Evolutionary conservation across 2,888 invertebrate species (phyloP), one percentile per base, ranked within the genome.

Genomic region (Lochmaea capreae): DNA sequence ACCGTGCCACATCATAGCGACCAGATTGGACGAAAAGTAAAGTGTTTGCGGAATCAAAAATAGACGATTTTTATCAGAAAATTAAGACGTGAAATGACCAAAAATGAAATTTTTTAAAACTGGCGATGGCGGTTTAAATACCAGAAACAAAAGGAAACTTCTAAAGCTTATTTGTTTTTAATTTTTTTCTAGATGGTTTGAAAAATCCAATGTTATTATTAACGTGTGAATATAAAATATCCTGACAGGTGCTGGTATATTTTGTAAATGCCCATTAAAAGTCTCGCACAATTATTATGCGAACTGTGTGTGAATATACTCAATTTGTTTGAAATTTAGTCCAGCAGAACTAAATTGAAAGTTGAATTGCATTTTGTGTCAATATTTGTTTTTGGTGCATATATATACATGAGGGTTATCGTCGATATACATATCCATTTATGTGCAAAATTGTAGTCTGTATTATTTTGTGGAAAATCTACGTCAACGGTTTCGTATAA

Each of bases 311-410:
- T 62, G 16, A n/a, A 62, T 22, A 62, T 39, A 62, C 39, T 2
- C 33, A 26, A 33, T 59, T 11, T 42, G 42, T 62, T 62, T 26
- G 16, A 16, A 39, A 39, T 62, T 11, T 11, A 42, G n/a, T 42
- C 42, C 33, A 16, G n/a, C 62, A 16, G 16, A 62, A 62, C 11
- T 62, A 42, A 62, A 62, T 62, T 39, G 62, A 62, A 62, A 62
- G 62, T 62, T 62, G 62, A 39, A 62, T 62, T 62, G 62, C 42
- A 62, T 62, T 62, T 62, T 62, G 42, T 39, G 39, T 39, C 39
- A 62, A 62, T 62, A 62, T 62, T 62, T 62, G 62, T 16, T 39
- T 62, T 62, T 14, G 62, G 16, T 62, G 10, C 11, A 16, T 62
- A 62, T 62, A 16, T 62, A 62, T 62, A 62, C 42, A 62, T 42